phyloP scores from a whole-genome alignment of 2,113 vertebrate species.

The Callipepla californica region DNA sequence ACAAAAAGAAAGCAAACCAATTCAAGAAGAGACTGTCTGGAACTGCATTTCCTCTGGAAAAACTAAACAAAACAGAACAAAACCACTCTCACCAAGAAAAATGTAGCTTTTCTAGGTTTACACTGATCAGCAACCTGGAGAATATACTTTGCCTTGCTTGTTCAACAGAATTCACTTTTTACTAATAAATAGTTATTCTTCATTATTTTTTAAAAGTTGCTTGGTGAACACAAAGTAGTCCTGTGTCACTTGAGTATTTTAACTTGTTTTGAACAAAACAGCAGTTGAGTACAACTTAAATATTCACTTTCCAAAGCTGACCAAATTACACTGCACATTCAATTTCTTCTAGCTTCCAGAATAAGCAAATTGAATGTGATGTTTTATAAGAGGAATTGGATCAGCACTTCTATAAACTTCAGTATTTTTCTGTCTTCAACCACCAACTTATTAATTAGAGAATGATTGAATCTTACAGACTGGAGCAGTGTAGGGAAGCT shows the following conservation, averaged over 20 bases:
- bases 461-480: background rate
- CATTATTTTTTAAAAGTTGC: background rate
- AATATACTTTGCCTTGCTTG: background rate
- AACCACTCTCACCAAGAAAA: background rate
- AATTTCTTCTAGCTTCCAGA: conserved; percentile 47
- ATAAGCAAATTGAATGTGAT: conserved; percentile 29
- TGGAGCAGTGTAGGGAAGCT: background rate
- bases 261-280: background rate
- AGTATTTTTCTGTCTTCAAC: conserved; percentile 17
- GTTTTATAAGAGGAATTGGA: conserved; percentile 7
- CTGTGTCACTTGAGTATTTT: background rate
- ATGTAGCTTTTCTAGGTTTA: background rate
- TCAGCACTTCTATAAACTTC: background rate
- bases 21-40: background rate
- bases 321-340: conserved; percentile 35
- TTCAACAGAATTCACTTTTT: background rate
- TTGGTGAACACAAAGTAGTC: background rate
- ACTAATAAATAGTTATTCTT: background rate
- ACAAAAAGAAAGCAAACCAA: background rate
- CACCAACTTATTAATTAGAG: conserved; percentile 40
- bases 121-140: background rate
- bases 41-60: background rate
- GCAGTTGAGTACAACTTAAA: background rate
- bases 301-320: conserved; percentile 30
- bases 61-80: background rate